Percentiles rank a stretch among this genome's conserved stretches.
These are phyloP conservation scores for Leptestheria dahalacensis DNA, from an alignment of 1,140 invertebrate species.

Conservation along the genomic window DNA sequence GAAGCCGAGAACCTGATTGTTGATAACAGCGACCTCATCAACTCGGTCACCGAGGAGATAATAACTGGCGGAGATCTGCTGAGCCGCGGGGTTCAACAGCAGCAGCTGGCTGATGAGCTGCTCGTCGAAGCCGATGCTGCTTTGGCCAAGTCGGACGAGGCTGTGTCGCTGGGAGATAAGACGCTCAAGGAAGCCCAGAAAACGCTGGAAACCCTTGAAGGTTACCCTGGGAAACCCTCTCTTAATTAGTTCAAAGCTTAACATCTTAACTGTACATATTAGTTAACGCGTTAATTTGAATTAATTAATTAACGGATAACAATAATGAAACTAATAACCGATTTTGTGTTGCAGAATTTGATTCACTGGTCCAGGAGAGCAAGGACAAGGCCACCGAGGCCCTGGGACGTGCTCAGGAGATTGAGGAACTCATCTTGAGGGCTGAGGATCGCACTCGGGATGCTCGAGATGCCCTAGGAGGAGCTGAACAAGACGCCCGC, in stretches of 20 bases:
- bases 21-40: slow-evolving; percentile 37
- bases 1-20: slow-evolving; percentile 45
- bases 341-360: slow-evolving; percentile 51
- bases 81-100: slow-evolving; percentile 36
- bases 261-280: background rate
- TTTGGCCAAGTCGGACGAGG: slow-evolving; percentile 55
- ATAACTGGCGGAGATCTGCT: slow-evolving; percentile 34
- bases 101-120: slow-evolving; percentile 44
- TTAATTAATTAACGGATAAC: background rate
- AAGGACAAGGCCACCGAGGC: slow-evolving; percentile 51
- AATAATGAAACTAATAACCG: background rate
- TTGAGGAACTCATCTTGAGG: slow-evolving; percentile 42
- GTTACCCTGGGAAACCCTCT: slow-evolving; percentile 35
- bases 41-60: slow-evolving; percentile 43
- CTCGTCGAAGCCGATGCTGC: slow-evolving; percentile 52
- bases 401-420: slow-evolving; percentile 41
- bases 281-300: background rate
- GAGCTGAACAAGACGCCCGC: slow-evolving; percentile 60
- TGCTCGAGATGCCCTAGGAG: slow-evolving; percentile 40
- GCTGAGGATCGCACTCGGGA: slow-evolving; percentile 41
- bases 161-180: slow-evolving; percentile 64
- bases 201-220: slow-evolving; percentile 64
- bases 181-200: slow-evolving; percentile 72
- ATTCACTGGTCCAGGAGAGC: slow-evolving; percentile 68
- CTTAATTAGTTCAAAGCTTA: slow-evolving; percentile 2